Conservation (phyloP, 1,140 invertebrate genomes). For the Lasioglossum albipes region DNA sequence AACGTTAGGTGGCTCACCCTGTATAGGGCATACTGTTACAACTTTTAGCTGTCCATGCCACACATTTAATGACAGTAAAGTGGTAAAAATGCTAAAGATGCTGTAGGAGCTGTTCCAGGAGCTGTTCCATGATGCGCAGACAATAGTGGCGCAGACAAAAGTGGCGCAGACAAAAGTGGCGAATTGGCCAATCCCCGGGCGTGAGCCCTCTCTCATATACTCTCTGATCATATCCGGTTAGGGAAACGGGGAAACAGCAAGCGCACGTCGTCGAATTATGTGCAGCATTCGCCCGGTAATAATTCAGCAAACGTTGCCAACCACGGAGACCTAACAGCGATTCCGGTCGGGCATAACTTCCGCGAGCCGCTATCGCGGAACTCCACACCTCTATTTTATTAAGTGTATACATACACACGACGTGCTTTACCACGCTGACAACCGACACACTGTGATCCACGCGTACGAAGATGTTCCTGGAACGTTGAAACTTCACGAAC, state of each 20-base stretch:
- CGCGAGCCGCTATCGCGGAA: slow-evolving; percentile 66
- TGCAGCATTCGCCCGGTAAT: slow-evolving; percentile 16
- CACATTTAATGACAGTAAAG: no score
- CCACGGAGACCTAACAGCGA: slow-evolving; percentile 25
- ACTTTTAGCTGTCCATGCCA: no score
- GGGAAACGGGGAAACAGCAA: slow-evolving; percentile 45
- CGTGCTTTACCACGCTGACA: slow-evolving; percentile 17
- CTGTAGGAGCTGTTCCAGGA: no score
- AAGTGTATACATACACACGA: slow-evolving; percentile 55
- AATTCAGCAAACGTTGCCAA: slow-evolving; percentile 43
- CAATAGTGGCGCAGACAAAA: no score
- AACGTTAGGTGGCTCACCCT: no score
- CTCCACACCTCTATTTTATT: slow-evolving; percentile 73
- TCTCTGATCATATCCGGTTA: background rate
- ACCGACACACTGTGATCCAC: slow-evolving; percentile 17
- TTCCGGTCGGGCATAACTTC: slow-evolving; percentile 49
- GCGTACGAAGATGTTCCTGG: slow-evolving; percentile 17
- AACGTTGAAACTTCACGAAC: slow-evolving; percentile 3
- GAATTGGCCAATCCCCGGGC: no score
- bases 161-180: no score
- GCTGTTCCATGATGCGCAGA: no score
- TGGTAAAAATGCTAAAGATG: no score
- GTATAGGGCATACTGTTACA: no score
- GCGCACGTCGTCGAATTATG: slow-evolving; percentile 63
- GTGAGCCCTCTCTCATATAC: no score